Evolutionary conservation across 92 coral and sea anemone species (phyloP).

Genomic region (Paragorgia papillata): DNA sequence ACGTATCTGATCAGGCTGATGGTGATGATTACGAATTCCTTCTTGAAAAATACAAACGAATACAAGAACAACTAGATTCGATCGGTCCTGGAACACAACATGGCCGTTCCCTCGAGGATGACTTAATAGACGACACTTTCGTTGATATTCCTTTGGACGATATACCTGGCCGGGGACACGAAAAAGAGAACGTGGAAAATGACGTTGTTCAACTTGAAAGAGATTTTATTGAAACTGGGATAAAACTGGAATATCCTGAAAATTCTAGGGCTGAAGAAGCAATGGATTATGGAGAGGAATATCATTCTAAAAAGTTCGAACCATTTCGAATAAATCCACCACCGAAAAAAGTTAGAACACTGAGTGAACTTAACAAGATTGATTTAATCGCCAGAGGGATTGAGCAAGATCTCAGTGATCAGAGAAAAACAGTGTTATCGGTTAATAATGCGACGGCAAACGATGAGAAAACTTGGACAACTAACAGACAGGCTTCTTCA

Average conservation of each 20-base stretch:
- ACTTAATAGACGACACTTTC: conserved; percentile 85
- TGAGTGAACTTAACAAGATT: conserved; percentile 78
- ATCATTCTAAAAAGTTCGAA: conserved; percentile 51
- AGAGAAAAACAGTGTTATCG: background rate
- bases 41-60: conserved; percentile 79
- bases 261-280: background rate
- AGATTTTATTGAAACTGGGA: background rate
- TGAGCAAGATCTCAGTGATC: background rate
- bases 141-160: conserved; percentile 87
- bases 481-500: background rate
- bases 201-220: background rate
- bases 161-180: background rate
- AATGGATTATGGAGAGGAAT: background rate
- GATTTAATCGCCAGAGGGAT: conserved; percentile 53
- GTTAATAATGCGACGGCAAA: background rate
- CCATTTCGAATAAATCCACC: conserved; percentile 82
- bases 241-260: background rate
- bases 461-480: conserved; percentile 8
- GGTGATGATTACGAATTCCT: conserved; percentile 81
- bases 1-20: background rate
- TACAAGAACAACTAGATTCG: conserved; percentile 62
- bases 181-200: conserved; percentile 4
- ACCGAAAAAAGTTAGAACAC: conserved; percentile 64
- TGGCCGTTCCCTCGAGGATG: conserved; percentile 57
- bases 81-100: conserved; percentile 71